Evolutionary conservation across 2,797 vertebrate species (phyloP), one percentile per base, ranked within the genome.

Genomic region (Pseudocheirus occidentalis): DNA sequence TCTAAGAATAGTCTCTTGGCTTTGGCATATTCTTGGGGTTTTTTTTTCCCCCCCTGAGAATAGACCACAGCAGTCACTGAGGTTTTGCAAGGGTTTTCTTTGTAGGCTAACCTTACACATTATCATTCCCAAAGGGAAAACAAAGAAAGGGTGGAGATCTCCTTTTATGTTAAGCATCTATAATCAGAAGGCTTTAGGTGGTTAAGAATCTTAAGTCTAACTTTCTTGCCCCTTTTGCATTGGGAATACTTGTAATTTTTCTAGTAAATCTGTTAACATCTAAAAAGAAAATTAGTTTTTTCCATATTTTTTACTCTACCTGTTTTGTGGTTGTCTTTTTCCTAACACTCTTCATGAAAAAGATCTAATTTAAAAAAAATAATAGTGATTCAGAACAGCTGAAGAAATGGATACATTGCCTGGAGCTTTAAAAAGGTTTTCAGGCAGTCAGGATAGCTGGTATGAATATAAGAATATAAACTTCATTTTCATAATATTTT

Each of bases 371-470:
- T 46, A 50, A 56, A 0, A 55, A 97, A 96, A 96, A 90, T 81
- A 90, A 53, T 89, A 91, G 50, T 97, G 52, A 95, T 97, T 98
- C 98, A 90, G 92, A 98, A 89, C 18, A 96, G 28, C 92, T 52
- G 55, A 94, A 90, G 96, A 97, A 96, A 13, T 52, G 93, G 97
- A 81, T 91, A n/a, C 1, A 95, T 93, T 96, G 52, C 55, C 89
- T 56, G 54, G 31, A n/a, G 6, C n/a, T 95, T 94, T 73, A 89
- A 93, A 94, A 57, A 93, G 14, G 10, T 0, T 97, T 66, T 96
- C 93, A 94, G 62, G 14, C 50, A 95, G 57, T 95, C 50, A 87
- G 24, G 55, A 40, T 52, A 21, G 4, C 40, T 87, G 89, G 46
- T 53, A 93, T 90, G 13, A 7, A 56, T 92, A 55, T 53, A 95